Base-by-base conservation (phyloP, 2,113 vertebrate genomes). In the Cheilinus undulatus region DNA sequence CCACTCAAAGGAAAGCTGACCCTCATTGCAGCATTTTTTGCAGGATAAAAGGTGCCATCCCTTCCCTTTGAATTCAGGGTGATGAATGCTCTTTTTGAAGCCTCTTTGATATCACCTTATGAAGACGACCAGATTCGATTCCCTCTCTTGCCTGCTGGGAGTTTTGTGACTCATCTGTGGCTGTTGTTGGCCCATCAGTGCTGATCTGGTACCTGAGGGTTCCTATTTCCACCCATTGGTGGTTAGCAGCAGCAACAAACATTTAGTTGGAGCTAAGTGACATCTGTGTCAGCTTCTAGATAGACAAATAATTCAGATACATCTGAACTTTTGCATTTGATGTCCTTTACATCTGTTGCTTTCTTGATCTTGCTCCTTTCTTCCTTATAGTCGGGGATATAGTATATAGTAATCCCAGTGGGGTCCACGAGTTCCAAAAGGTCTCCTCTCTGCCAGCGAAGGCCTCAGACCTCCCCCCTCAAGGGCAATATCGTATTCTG, bases 401-500 rank as follows among this genome's bases (percentile, higher is more conserved):
- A n/a, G n/a, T n/a, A n/a, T n/a, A n/a, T n/a, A n/a, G n/a, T n/a
- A n/a, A n/a, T n/a, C n/a, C n/a, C n/a, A n/a, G n/a, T n/a, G 73
- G 60, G 71, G 50, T 65, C 67, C 64, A 72, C 24, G 64, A 65
- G 60, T 66, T 80, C 62, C 69, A 78, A 63, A 42, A 69, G 70
- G 79, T 12, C 45, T 75, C 4, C 13, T 77, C 70, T 58, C 70
- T 68, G 45, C 71, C 77, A 73, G 63, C 26, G 52, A 15, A 32
- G 73, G 71, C 75, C 69, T 62, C 62, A 76, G 79, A 89, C 84
- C 83, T 88, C 76, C 56, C n/a, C 42, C 79, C 78, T 88, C 85
- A 87, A 89, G 92, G 90, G 78, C 87, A 58, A 86, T 92, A 87
- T 94, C 89, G 68, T 87, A 91, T 94, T 93, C 87, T 92, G 93